Evolutionary conservation across 2,797 vertebrate species (phyloP).

Genomic region (Sebastes minor): DNA sequence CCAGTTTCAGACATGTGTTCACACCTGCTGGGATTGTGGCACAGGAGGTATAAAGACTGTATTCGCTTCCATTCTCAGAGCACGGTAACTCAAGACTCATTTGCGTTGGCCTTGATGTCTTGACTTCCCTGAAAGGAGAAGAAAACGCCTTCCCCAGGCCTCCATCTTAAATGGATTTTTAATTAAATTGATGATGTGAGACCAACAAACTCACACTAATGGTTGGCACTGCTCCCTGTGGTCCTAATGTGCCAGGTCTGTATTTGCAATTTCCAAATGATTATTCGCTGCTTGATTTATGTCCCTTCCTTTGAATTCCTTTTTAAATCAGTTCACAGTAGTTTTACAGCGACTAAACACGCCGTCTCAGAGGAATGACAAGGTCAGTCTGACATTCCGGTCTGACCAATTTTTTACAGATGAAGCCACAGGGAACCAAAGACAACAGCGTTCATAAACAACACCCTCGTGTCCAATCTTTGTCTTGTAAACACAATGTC

Average conservation of each 20-base stretch:
- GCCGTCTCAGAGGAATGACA: conserved; percentile 17
- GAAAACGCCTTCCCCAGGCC: conserved; percentile 54
- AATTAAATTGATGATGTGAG: conserved; percentile 82
- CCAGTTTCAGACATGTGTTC: conserved; percentile 14
- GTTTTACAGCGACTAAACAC: conserved; percentile 38
- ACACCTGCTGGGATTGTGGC: conserved; percentile 35
- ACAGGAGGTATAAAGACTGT: conserved; percentile 44
- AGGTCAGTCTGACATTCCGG: conserved; percentile 48
- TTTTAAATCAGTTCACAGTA: conserved; percentile 47
- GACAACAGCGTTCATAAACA: conserved; percentile 49
- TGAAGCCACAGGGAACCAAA: conserved; percentile 44
- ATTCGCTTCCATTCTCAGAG: conserved; percentile 34
- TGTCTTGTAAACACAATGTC: conserved; percentile 54
- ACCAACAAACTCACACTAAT: conserved; percentile 74
- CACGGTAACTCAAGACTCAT: conserved; percentile 32
- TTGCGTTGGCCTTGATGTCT: conserved; percentile 62
- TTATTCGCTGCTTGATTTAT: conserved; percentile 74
- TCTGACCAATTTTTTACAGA: conserved; percentile 45
- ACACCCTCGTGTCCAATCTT: conserved; percentile 39
- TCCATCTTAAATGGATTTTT: conserved; percentile 75
- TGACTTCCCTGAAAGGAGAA: conserved; percentile 41
- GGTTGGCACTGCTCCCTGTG: conserved; percentile 70
- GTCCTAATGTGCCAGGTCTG: conserved; percentile 60
- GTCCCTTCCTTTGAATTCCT: conserved; percentile 60
- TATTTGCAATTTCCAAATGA: conserved; percentile 72